Evolutionary conservation across 2,797 vertebrate genomes (phyloP), one percentile per base, ranked within the genome.

Genomic region (Sebastes ruberrimus): DNA sequence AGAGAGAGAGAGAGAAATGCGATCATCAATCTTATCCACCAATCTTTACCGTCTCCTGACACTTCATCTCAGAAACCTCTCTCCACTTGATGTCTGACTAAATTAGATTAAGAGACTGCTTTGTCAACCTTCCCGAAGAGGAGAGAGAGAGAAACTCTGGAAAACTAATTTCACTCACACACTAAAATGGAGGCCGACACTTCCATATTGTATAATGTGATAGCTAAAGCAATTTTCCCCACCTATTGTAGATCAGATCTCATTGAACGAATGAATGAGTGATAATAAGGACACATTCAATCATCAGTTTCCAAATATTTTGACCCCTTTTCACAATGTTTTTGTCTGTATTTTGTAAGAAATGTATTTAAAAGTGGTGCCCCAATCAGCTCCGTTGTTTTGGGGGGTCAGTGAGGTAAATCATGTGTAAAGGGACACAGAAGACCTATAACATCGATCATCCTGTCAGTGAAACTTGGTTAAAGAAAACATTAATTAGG

Each of bases 71-170:
- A 86, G 73, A 92, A 87, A 69, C n/a, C 77, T 55, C 74, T 84
- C 56, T 66, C 75, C 68, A 85, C 79, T 85, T 81, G 76, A 88
- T 81, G 86, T 86, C 71, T 76, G 71, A 80, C 83, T 86, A 82
- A 88, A 91, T 89, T 89, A 85, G 76, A 91, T 91, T 86, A 90
- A 89, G 89, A 76, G 33, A 80, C 82, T 84, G 78, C 82, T 88
- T 89, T 86, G 85, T 87, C 85, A 87, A 89, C 80, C 60, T 84
- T 80, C 49, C 76, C 57, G 82, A 86, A 81, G 61, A 56, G 82
- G 70, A 73, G 42, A 56, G 25, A 81, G 27, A 65, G 65, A 74
- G 27, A 70, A 80, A 83, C 55, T 66, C 30, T 8, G 69, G 28
- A 78, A 88, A 90, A 86, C 57, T 79, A 33, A 90, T 89, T 70